phyloP scores from a whole-genome alignment of 2,797 vertebrate species.

The Neosilurus hyrtlii region DNA sequence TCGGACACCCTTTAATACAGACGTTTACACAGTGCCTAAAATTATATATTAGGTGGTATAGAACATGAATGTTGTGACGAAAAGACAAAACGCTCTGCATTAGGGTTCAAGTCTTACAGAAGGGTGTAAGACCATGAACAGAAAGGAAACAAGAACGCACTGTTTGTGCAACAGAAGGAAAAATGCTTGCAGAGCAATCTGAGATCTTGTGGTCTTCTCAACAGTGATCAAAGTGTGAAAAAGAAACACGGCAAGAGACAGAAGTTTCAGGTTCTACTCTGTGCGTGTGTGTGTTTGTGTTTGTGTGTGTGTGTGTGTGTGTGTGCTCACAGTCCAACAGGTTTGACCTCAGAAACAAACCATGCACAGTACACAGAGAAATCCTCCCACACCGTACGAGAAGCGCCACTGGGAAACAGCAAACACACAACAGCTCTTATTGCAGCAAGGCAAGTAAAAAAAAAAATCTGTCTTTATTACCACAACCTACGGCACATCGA shows the following conservation, averaged over 20 bases:
- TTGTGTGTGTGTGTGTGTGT: not conserved
- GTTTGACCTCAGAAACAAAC: constrained; percentile 49
- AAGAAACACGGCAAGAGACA: not conserved
- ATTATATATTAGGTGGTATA: no score
- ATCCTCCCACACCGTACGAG: constrained; percentile 26
- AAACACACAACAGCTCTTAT: constrained; percentile 41
- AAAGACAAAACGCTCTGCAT: no score
- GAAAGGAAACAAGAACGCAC: not conserved
- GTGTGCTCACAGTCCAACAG: constrained; percentile 48
- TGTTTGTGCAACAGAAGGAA: constrained; percentile 1
- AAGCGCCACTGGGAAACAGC: constrained; percentile 40
- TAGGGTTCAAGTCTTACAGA: no score
- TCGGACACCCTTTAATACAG: no score
- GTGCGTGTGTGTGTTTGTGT: not conserved
- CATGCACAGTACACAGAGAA: constrained; percentile 25
- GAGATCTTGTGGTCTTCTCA: constrained; percentile 25
- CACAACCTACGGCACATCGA: constrained; percentile 38
- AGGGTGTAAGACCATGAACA: not conserved
- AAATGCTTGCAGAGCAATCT: constrained; percentile 28
- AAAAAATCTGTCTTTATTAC: constrained; percentile 51
- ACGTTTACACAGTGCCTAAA: no score
- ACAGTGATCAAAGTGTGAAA: constrained; percentile 18
- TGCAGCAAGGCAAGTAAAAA: constrained; percentile 36
- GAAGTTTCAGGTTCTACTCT: constrained; percentile 4
- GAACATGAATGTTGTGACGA: no score